Conservation (phyloP, 2,797 vertebrate species). For the Enteromius radiatus region DNA sequence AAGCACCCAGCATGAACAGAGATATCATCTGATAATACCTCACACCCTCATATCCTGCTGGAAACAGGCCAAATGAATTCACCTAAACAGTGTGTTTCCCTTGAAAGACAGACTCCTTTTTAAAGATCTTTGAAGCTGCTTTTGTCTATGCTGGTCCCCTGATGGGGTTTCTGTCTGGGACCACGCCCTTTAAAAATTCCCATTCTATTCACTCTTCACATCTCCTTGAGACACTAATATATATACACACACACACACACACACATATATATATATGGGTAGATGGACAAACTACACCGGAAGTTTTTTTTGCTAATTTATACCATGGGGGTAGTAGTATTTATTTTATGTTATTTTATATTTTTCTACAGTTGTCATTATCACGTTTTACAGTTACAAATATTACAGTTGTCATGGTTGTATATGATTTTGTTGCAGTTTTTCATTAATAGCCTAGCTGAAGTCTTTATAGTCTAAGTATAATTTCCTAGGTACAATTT, state of each 20-base stretch:
- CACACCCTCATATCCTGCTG: constrained; percentile 58
- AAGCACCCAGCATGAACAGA: constrained; percentile 21
- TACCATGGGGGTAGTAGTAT: neutral
- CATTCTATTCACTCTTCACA: constrained; percentile 46
- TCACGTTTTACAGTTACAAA: no score
- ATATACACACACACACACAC: no score
- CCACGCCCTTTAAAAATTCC: constrained; percentile 47
- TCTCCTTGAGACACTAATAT: constrained; percentile 59
- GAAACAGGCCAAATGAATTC: constrained; percentile 45
- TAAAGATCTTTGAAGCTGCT: constrained; percentile 46
- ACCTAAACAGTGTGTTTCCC: constrained; percentile 18
- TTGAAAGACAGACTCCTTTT: constrained; percentile 48
- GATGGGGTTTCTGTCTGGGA: constrained; percentile 41
- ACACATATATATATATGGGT: neutral
- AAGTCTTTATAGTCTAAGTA: neutral
- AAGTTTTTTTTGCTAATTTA: neutral
- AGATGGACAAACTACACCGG: no score
- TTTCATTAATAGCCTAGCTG: neutral
- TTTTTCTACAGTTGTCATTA: no score
- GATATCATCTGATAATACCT: constrained; percentile 59
- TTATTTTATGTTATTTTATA: no score
- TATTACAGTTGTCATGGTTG: neutral
- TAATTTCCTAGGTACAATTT: neutral
- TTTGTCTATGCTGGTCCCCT: constrained; percentile 44
- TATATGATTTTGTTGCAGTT: neutral